Base-by-base conservation (phyloP, 2,113 vertebrate species). In the Myotis yumanensis region DNA sequence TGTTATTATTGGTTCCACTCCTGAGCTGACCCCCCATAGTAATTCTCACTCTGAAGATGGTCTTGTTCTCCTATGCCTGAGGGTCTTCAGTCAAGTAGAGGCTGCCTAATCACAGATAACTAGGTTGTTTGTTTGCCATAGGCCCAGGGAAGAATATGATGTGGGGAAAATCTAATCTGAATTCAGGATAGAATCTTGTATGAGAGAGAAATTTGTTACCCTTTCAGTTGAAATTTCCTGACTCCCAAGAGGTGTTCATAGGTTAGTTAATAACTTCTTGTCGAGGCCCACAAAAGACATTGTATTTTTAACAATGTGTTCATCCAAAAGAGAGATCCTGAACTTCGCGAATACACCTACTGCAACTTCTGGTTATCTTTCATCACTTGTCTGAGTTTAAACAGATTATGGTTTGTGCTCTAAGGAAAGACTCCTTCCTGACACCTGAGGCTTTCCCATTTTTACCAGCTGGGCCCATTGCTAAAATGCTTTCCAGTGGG, bases 371-470 rank as follows among this genome's bases (percentile, higher is more conserved):
- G 28, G 89, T 96, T 94, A 87, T 91, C 95, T 96, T 96, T 92
- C 95, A 94, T 96, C 93, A 90, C 84, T 95, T 93, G 90, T 80
- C 75, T 94, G 86, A 92, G 66, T 96, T 96, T 94, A 79, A 76
- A 96, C 97, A 96, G 97, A 94, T 96, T 96, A 96, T 86, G 97
- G 92, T 97, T 91, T 95, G 89, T 96, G 95, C 84, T 95, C n/a
- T 82, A 32, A 93, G 76, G 89, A 95, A 93, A 90, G 46, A 48
- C 66, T 87, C 90, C 96, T 96, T 23, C 81, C 82, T 2, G 37
- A 93, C 82, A 89, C 94, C 12, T 12, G 51, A 95, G 91, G 83
- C 93, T 94, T 95, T 96, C 96, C 86, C 95, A 40, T 91, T 94
- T 81, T 96, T 95, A 69, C 91, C 81, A 92, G 94, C 96, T 75